Conservation (phyloP, 2,797 vertebrate genomes). For the Anguilla anguilla region DNA sequence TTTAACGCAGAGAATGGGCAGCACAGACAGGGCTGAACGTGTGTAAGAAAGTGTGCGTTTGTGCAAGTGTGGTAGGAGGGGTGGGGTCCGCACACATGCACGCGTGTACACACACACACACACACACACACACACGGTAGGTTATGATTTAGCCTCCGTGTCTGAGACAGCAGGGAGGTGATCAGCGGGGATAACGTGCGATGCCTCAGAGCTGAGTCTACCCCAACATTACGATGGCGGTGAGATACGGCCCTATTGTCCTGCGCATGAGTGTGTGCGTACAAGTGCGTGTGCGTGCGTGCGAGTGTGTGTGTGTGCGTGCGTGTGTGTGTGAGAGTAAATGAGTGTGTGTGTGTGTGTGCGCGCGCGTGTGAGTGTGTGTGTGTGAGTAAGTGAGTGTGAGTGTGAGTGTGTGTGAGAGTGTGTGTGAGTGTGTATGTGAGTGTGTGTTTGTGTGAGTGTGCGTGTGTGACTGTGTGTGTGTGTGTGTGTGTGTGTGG, state of each 20-base stretch:
- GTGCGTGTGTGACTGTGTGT: too few species aligned
- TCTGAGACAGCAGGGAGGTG: slow-evolving; percentile 3
- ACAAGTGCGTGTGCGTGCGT: background rate
- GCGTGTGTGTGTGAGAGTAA: too few species aligned
- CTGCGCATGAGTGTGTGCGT: background rate
- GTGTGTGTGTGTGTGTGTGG: too few species aligned
- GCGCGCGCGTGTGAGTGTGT: too few species aligned
- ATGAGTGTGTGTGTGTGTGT: too few species aligned
- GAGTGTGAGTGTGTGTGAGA: too few species aligned
- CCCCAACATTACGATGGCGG: slow-evolving; percentile 36
- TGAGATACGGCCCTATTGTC: slow-evolving; percentile 30
- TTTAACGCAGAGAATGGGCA: background rate
- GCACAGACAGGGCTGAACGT: background rate
- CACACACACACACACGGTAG: background rate
- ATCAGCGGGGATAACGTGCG: slow-evolving; percentile 23
- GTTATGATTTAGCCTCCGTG: background rate
- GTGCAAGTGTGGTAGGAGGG: too few species aligned
- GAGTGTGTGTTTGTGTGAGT: too few species aligned
- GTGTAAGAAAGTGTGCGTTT: background rate
- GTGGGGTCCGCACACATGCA: background rate
- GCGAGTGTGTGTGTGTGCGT: background rate
- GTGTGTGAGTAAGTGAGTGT: too few species aligned
- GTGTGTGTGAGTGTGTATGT: too few species aligned
- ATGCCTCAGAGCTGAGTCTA: slow-evolving; percentile 31
- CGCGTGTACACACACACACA: background rate